Evolutionary conservation across 2,888 invertebrate genomes (phyloP).

Genomic region (Mellilla xanthometata): DNA sequence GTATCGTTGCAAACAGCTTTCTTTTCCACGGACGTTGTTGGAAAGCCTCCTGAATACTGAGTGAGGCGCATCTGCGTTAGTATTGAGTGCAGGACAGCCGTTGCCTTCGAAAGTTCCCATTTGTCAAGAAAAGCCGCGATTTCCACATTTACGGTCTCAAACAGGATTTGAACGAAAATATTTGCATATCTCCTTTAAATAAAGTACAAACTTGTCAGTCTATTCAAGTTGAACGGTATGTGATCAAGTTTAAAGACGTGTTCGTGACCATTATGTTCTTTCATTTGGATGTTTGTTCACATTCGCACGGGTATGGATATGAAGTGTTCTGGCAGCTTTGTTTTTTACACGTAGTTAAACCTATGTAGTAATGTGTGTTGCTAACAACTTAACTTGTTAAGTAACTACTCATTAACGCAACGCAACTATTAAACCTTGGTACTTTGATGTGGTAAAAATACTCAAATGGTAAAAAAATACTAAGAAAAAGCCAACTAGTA

Average conservation of each 20-base stretch:
- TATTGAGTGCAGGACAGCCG: conserved; percentile 40
- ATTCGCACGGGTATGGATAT: conserved; percentile 23
- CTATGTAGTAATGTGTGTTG: too few species aligned
- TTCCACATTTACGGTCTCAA: conserved; percentile 26
- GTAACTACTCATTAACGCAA: too few species aligned
- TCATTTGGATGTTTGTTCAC: conserved; percentile 22
- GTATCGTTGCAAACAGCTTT: conserved; percentile 79
- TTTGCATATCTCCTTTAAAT: conserved; percentile 22
- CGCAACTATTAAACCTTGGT: too few species aligned
- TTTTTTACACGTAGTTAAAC: background rate
- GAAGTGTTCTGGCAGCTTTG: conserved; percentile 2
- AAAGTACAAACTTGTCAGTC: conserved; percentile 13
- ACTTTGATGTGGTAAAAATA: too few species aligned
- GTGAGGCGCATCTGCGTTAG: conserved; percentile 35
- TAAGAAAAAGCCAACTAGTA: too few species aligned
- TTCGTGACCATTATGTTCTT: conserved; percentile 28
- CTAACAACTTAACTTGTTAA: too few species aligned
- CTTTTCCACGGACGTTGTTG: conserved; percentile 73
- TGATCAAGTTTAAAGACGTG: conserved; percentile 26
- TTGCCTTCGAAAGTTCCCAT: conserved; percentile 23
- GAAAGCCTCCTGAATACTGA: conserved; percentile 64
- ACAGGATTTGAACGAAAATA: conserved; percentile 26
- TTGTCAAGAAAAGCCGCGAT: conserved; percentile 25
- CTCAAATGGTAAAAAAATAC: too few species aligned
- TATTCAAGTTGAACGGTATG: conserved; percentile 24